Conservation (phyloP, 2,113 vertebrate genomes). For the Laticauda laticaudata region DNA sequence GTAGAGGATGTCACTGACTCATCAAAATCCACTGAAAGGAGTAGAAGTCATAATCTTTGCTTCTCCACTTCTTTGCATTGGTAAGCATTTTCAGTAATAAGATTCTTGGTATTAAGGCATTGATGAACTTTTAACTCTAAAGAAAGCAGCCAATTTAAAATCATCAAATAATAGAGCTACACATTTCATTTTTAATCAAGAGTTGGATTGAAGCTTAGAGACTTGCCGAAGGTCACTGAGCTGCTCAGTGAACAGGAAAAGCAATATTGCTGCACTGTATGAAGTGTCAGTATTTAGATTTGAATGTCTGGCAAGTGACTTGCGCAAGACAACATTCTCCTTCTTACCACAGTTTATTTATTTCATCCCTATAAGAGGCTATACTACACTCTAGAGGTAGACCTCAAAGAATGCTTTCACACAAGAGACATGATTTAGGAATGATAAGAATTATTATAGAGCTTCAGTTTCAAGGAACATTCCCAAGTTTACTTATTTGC, state of each 20-base stretch:
- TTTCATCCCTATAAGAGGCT: not conserved
- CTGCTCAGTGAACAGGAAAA: not conserved
- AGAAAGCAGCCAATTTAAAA: not conserved
- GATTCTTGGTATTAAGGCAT: not conserved
- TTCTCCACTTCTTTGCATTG: not conserved
- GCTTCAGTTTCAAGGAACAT: not conserved
- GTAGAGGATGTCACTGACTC: not conserved
- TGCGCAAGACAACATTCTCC: not conserved
- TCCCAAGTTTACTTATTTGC: not conserved
- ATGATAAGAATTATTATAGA: not conserved
- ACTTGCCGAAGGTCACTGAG: not conserved
- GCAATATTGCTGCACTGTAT: not conserved
- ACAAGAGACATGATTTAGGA: not conserved
- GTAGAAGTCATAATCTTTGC: not conserved
- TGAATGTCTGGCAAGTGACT: conserved; percentile 4
- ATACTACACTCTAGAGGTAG: conserved; percentile 7
- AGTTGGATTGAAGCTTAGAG: not conserved
- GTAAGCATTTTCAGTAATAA: not conserved
- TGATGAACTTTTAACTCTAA: not conserved
- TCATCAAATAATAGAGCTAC: not conserved
- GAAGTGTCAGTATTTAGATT: not conserved
- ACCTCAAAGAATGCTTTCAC: not conserved
- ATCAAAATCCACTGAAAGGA: not conserved
- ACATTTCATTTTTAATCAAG: not conserved
- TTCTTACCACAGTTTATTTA: not conserved